Conservation (phyloP, 2,113 vertebrate species). For the Cyrtonyx montezumae region DNA sequence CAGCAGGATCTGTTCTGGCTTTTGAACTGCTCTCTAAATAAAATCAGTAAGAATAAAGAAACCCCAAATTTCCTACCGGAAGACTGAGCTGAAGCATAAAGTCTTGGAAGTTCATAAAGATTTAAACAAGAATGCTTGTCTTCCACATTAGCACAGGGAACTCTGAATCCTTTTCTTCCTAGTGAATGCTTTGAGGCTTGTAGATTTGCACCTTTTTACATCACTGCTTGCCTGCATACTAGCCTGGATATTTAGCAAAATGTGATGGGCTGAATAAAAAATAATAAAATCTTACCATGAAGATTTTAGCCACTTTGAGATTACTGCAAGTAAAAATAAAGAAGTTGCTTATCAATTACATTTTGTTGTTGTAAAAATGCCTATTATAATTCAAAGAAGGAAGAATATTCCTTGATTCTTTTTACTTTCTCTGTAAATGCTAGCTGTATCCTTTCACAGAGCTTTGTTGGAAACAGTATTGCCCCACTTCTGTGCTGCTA, state of each 20-base stretch:
- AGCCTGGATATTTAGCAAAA: background rate
- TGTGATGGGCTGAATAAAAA: background rate
- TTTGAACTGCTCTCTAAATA: background rate
- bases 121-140: background rate
- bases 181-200: background rate
- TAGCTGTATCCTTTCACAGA: background rate
- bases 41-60: background rate
- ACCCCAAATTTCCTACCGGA: background rate
- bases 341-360: background rate
- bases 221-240: background rate
- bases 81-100: background rate
- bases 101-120: background rate
- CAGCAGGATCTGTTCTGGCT: background rate
- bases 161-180: background rate
- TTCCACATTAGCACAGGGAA: conserved; percentile 1
- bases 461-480: background rate
- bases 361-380: background rate
- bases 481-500: background rate
- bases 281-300: background rate
- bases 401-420: background rate
- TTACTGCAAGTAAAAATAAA: too few relatives aligned
- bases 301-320: background rate
- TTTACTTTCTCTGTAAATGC: background rate
- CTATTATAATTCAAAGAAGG: background rate
- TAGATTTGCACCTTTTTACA: background rate